phyloP scores from a whole-genome alignment of 2,113 vertebrate species.

The Acinonyx jubatus region DNA sequence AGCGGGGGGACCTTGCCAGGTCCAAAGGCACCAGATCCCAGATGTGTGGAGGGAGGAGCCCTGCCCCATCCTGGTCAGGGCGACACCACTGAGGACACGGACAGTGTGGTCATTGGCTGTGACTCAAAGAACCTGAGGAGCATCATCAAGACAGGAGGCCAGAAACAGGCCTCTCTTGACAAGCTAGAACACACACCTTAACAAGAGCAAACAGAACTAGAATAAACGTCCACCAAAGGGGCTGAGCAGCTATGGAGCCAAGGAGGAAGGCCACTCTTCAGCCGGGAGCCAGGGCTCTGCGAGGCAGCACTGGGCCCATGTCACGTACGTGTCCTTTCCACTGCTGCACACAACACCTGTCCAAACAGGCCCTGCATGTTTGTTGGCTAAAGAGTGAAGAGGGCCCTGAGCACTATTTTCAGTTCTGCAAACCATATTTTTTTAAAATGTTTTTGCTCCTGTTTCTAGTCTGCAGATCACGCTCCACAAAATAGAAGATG shows the following conservation, averaged over 20 bases:
- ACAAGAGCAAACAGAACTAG: background rate
- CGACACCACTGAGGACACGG: background rate
- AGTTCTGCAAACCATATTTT: background rate
- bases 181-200: background rate
- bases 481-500: background rate
- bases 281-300: background rate
- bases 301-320: background rate
- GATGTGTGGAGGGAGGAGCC: background rate
- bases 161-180: background rate
- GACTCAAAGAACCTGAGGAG: background rate
- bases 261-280: background rate
- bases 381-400: background rate
- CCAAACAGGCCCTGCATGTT: background rate
- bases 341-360: background rate
- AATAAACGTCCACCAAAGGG: background rate
- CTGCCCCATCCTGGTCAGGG: background rate
- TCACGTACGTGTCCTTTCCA: background rate
- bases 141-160: background rate
- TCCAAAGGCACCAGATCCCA: background rate
- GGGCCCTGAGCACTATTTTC: background rate
- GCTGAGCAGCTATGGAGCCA: accelerated
- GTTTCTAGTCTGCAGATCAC: conserved; percentile 11
- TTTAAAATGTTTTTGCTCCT: background rate
- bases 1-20: background rate
- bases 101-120: background rate